Evolutionary conservation across 2,113 vertebrate genomes (phyloP).

Genomic region (Gasterosteus nipponicus): DNA sequence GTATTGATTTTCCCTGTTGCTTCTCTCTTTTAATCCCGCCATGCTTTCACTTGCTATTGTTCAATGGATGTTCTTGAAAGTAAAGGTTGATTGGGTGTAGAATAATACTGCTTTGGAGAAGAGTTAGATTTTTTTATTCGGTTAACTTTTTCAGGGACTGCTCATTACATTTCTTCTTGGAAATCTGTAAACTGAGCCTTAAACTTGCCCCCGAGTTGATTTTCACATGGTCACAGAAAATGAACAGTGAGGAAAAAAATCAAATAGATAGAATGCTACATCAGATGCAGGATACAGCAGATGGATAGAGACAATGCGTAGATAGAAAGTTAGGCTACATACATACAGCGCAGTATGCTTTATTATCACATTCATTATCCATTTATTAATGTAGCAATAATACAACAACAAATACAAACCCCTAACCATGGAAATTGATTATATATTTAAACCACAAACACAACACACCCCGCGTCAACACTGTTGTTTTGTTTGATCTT

Average conservation of each 20-base stretch:
- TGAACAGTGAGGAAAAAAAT: neutral
- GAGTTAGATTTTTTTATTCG: neutral
- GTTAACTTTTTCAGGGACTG: neutral
- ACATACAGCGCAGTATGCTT: neutral
- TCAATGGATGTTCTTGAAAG: slow-evolving; percentile 65
- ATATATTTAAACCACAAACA: slow-evolving; percentile 75
- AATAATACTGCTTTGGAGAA: slow-evolving; percentile 47
- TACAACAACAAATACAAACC: slow-evolving; percentile 57
- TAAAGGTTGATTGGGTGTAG: slow-evolving; percentile 63
- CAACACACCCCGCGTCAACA: slow-evolving; percentile 58
- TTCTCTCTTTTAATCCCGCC: slow-evolving; percentile 67
- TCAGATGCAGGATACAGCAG: slow-evolving; percentile 14
- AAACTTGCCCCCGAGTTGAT: neutral
- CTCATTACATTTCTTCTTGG: neutral
- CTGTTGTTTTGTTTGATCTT: slow-evolving; percentile 75
- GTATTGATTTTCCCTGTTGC: slow-evolving; percentile 78
- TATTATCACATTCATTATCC: slow-evolving; percentile 48
- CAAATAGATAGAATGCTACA: neutral
- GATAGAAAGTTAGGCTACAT: slow-evolving; percentile 7
- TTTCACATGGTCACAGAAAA: neutral
- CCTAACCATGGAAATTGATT: slow-evolving; percentile 67
- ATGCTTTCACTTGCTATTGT: slow-evolving; percentile 65
- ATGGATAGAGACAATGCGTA: neutral
- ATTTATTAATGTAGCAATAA: slow-evolving; percentile 49
- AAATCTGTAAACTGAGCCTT: neutral